Evolutionary conservation across 2,888 invertebrate species (phyloP).

Genomic region (Helleia helle): DNA sequence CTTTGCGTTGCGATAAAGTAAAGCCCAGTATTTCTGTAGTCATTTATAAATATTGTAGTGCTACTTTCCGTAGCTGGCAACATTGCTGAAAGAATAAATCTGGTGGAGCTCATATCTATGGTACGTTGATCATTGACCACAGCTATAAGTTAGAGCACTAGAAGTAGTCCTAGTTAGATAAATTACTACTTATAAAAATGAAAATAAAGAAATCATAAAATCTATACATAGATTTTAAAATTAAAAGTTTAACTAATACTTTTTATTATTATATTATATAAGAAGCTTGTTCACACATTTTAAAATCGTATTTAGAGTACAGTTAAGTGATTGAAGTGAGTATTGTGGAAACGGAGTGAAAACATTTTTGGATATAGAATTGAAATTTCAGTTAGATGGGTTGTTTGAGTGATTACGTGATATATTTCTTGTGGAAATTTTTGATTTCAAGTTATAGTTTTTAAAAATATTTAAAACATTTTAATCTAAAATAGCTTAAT

Average conservation of each 20-base stretch:
- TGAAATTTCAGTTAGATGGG: conserved; percentile 34
- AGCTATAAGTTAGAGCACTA: conserved; percentile 69
- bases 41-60: conserved; percentile 9
- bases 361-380: conserved; percentile 45
- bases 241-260: conserved; percentile 70
- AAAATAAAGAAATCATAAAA: conserved; percentile 55
- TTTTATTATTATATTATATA: conserved; percentile 66
- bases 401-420: conserved; percentile 7
- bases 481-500: too few species aligned
- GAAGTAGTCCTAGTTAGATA: conserved; percentile 64
- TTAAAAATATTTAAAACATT: too few species aligned
- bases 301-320: conserved; percentile 69
- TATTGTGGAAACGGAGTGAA: conserved; percentile 35
- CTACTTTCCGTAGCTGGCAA: conserved; percentile 5
- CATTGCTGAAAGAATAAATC: conserved; percentile 6
- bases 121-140: conserved; percentile 64
- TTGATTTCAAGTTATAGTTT: too few species aligned
- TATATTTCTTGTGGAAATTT: background rate
- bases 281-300: conserved; percentile 73
- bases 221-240: conserved; percentile 71
- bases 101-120: conserved; percentile 38
- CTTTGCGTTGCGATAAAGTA: conserved; percentile 5
- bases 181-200: conserved; percentile 60
- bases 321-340: conserved; percentile 47
- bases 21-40: conserved; percentile 10